These are phyloP conservation scores for Nansenia antarctica DNA, from an alignment of 2,113 vertebrate species.

Conservation along the genomic window DNA sequence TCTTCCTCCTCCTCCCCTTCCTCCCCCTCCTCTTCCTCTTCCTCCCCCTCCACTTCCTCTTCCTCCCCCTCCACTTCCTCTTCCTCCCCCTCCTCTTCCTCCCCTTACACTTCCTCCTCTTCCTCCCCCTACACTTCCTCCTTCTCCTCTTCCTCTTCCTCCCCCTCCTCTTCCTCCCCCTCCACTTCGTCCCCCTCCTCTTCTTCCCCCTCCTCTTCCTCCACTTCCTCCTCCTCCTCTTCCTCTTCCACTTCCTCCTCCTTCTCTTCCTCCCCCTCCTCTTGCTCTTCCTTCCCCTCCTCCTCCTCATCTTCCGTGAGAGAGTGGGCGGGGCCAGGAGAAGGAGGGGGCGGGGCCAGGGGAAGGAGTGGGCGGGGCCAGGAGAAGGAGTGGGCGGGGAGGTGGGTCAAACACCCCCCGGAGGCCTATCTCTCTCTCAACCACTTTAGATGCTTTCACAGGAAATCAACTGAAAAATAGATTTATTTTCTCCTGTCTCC, in stretches of 20 bases:
- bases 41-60: background rate
- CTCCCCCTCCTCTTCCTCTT: background rate
- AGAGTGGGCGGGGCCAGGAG: background rate
- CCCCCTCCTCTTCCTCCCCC: background rate
- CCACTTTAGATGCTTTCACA: constrained; percentile 54
- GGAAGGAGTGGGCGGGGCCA: background rate
- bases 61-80: background rate
- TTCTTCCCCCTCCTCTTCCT: background rate
- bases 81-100: too few relatives aligned
- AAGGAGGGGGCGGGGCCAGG: background rate
- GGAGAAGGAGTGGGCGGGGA: background rate
- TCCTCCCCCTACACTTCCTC: background rate
- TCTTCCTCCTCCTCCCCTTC: background rate
- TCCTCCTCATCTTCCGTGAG: background rate
- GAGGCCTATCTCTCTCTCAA: constrained; percentile 55
- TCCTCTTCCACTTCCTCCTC: too few relatives aligned
- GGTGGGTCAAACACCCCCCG: constrained; percentile 41
- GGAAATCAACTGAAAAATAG: constrained; percentile 32
- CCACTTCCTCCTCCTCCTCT: background rate
- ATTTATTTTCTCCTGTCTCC: too few relatives aligned
- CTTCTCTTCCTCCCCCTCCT: background rate
- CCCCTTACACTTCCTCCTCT: background rate
- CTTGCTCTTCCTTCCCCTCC: background rate
- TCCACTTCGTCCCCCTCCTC: background rate
- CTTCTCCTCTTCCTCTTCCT: too few relatives aligned